Base-by-base conservation (phyloP, 35 echinoderm and acorn worm species). In the Anneissia japonica region DNA sequence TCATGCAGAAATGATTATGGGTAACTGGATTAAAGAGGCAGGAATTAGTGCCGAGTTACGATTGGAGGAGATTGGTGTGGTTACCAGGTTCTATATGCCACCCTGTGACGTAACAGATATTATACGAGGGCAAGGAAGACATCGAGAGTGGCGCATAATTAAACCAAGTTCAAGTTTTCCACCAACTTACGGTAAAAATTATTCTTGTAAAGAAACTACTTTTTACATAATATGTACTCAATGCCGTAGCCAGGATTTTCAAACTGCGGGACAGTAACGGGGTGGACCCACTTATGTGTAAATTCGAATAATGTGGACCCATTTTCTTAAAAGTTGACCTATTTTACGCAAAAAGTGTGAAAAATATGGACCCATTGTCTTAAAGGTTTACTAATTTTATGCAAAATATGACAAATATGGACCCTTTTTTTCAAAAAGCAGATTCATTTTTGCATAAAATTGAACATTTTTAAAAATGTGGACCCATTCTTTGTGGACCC, bases 151-250 rank as follows among this genome's bases (percentile, higher is more conserved):
- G 31, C 36, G 79, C 36, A 82, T 89, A 9, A 74, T 89, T 83
- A 55, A 39, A 38, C 87, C 87, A 23, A 75, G 4, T 83, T 80
- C 81, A 23, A 56, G 46, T 39, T 89, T 89, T 79, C 87, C 87
- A 32, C 79, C 87, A 10, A 16, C 11, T 30, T 31, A 51, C 0
- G 80, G 87, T 89, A 89, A 74, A 39, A 64, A 26, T 81, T 17
- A 29, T 56, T 56, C 11, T 13, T 56, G 46, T 56, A 13, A 13
- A 56, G 46, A 13, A 13, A 13, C n/a, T n/a, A n/a, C n/a, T n/a
- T n/a, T n/a, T n/a, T n/a, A n/a, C n/a, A n/a, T n/a, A n/a, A n/a
- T n/a, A n/a, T n/a, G n/a, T n/a, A n/a, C n/a, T n/a, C n/a, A n/a
- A n/a, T n/a, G n/a, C n/a, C n/a, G n/a, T n/a, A n/a, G n/a, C n/a